Evolutionary conservation across 1,140 invertebrate species (phyloP).

Genomic region (Trichonephila inaurata): DNA sequence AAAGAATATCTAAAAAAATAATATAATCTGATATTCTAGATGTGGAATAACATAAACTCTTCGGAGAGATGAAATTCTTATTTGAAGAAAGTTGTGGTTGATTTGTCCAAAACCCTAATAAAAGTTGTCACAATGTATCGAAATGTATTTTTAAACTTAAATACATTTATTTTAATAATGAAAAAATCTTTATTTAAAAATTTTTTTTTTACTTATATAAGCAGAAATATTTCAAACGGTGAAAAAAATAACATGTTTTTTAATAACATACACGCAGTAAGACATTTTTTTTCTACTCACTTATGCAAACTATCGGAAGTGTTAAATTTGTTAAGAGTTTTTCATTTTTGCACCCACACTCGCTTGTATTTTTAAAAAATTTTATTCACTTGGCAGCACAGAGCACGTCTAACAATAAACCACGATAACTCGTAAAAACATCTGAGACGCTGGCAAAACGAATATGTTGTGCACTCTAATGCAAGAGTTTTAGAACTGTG

Average conservation of each 20-base stretch:
- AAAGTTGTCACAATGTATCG: no score
- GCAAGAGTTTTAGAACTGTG: background rate
- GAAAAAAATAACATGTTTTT: background rate
- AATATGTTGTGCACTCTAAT: background rate
- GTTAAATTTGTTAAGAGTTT: background rate
- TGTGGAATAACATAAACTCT: no score
- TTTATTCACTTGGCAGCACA: constrained; percentile 16
- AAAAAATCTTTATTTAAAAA: background rate
- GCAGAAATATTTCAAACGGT: background rate
- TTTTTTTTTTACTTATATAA: background rate
- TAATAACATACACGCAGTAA: no score
- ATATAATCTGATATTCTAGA: no score
- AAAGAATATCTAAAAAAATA: no score
- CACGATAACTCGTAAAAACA: background rate
- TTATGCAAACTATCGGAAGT: background rate
- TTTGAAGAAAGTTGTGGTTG: no score
- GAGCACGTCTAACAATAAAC: background rate
- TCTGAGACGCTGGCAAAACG: background rate
- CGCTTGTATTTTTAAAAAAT: background rate
- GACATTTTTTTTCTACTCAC: background rate
- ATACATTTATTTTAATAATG: background rate
- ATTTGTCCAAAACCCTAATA: no score
- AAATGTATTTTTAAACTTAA: no score
- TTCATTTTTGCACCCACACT: background rate
- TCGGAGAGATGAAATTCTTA: no score